A percentile compares a stretch with the other conserved stretches of the same genome.
Evolutionary conservation across 2,888 invertebrate species (phyloP).

Genomic region (Pristionchus japonicus): DNA sequence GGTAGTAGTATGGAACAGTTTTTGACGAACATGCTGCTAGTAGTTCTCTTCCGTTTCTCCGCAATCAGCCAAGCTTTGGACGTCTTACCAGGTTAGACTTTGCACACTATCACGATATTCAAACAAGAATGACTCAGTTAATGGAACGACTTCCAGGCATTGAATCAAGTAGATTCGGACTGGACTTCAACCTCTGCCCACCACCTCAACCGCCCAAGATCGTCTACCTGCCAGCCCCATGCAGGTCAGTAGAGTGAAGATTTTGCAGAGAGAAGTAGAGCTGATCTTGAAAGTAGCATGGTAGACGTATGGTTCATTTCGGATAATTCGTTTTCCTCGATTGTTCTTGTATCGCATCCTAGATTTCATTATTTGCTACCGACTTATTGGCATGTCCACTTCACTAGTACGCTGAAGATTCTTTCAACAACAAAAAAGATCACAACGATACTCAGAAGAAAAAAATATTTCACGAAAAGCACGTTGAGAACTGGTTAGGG

Average conservation of each 20-base stretch:
- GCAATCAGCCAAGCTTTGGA: neutral
- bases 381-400: too few relatives aligned
- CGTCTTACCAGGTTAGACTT: neutral
- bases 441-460: too few relatives aligned
- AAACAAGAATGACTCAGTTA: neutral
- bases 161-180: neutral
- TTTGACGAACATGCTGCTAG: neutral
- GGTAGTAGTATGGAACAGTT: neutral
- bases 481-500: too few relatives aligned
- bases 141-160: neutral
- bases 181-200: conserved; percentile 15
- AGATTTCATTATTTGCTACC: too few relatives aligned
- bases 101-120: neutral
- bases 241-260: neutral
- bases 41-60: neutral
- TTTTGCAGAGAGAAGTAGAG: too few relatives aligned
- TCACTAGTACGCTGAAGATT: too few relatives aligned
- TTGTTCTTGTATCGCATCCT: too few relatives aligned
- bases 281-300: too few relatives aligned
- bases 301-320: too few relatives aligned
- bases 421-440: too few relatives aligned
- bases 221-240: neutral
- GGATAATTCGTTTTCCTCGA: too few relatives aligned
- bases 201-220: neutral
- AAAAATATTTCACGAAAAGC: too few relatives aligned